Evolutionary conservation across 2,888 invertebrate species (phyloP), one percentile per base, ranked within the genome.

Genomic region (Trimorus sp.): DNA sequence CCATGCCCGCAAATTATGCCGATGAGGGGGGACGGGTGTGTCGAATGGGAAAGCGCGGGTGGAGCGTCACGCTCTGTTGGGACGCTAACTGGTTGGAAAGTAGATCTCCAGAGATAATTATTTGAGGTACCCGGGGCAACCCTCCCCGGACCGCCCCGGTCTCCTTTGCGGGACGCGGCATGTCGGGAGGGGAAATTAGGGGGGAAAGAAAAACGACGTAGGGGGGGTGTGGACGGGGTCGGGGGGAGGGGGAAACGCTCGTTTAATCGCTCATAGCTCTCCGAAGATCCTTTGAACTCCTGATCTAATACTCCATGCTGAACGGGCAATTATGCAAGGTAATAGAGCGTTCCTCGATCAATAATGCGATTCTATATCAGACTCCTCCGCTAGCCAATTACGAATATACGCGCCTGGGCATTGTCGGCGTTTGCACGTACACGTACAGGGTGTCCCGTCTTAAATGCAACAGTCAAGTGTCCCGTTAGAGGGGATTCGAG

Each of bases 241-340:
- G 8, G 4, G 12, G 59, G 42, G 16, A 15, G 26, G 16, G 16
- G 12, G 62, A 63, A 45, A 63, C 49, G 49, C n/a, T 58, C 63
- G 62, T 62, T 81, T 81, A 77, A 81, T 77, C 77, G 77, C 77
- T 77, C 77, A 66, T 73, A 73, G 68, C 81, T 68, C 68, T 73
- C 7, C 68, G 63, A 73, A 81, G 77, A 81, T 81, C 77, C 81
- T 81, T 81, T 81, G 80, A 80, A 80, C 80, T 80, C 62, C 56
- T 75, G 80, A 80, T 80, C 80, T 80, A 80, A 80, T 80, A 80
- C 80, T 70, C 80, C 75, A 75, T 80, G 70, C 75, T 76, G 80
- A 76, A 80, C 71, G 71, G 80, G 75, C 75, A 80, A 80, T 80
- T 80, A 81, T 81, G 81, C 81, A 80, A 76, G 81, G 81, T 81